These are phyloP conservation scores for Tragelaphus oryx DNA, from an alignment of 2,797 vertebrate species.

Conservation along the genomic window DNA sequence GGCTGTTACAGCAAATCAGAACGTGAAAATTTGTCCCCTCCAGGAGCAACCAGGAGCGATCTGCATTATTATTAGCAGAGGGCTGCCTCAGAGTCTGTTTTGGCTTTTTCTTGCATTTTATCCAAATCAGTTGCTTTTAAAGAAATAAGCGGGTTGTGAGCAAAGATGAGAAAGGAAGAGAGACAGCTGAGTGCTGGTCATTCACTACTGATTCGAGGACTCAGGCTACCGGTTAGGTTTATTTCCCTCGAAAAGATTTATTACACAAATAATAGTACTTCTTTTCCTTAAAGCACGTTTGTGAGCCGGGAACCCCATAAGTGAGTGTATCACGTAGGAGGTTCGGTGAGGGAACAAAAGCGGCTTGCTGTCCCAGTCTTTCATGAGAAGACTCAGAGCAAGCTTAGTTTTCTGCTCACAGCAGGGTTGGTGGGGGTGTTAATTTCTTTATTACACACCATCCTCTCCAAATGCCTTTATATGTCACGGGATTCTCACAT, in stretches of 20 bases:
- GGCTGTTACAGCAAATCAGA: background rate
- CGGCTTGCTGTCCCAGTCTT: fast-evolving
- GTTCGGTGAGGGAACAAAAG: fast-evolving
- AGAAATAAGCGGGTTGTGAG: background rate
- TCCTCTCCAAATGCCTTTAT: too few species aligned
- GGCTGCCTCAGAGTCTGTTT: background rate
- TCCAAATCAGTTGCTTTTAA: background rate
- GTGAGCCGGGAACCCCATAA: too few species aligned
- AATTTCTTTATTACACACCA: background rate
- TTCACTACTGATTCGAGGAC: background rate
- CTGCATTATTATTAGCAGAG: background rate
- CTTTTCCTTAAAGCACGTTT: background rate
- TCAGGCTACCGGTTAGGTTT: background rate
- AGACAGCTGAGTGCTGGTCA: background rate
- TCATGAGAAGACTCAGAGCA: background rate
- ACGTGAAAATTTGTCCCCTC: background rate
- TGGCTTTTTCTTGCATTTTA: background rate
- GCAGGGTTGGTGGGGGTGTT: background rate
- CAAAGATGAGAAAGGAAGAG: background rate
- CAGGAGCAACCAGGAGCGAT: fast-evolving
- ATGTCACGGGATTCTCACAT: background rate
- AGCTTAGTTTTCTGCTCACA: background rate
- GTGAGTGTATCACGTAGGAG: background rate
- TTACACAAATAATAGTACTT: background rate
- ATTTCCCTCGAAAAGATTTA: background rate